phyloP scores from a whole-genome alignment of 2,113 vertebrate species.

The Albula goreensis region DNA sequence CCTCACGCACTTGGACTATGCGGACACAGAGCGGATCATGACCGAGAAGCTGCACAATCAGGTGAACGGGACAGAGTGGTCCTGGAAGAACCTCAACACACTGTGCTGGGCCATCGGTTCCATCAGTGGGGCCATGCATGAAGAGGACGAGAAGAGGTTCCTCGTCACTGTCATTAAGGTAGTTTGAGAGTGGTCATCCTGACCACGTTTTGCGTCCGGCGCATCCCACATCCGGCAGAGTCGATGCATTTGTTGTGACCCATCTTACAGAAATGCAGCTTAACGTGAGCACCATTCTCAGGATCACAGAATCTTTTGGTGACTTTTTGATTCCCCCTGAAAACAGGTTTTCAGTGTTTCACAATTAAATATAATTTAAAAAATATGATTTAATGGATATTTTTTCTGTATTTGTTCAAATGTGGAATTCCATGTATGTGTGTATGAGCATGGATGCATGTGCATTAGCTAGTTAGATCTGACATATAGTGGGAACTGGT shows the following conservation, averaged over 20 bases:
- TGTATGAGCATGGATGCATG: too few relatives aligned
- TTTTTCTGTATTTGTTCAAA: too few relatives aligned
- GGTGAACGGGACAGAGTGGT: slow-evolving; percentile 95
- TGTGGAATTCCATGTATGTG: too few relatives aligned
- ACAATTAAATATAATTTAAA: too few relatives aligned
- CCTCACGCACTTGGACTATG: slow-evolving; percentile 93
- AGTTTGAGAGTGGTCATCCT: neutral
- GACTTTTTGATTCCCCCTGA: too few relatives aligned
- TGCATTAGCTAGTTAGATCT: too few relatives aligned
- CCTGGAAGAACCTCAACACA: slow-evolving; percentile 96
- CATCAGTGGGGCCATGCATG: slow-evolving; percentile 95
- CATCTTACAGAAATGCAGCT: too few relatives aligned
- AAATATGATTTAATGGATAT: too few relatives aligned
- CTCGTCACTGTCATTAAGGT: slow-evolving; percentile 97
- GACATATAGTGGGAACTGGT: too few relatives aligned
- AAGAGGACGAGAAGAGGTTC: slow-evolving; percentile 94
- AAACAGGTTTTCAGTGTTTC: too few relatives aligned
- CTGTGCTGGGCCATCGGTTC: slow-evolving; percentile 96
- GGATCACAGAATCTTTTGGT: too few relatives aligned
- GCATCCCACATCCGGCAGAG: neutral
- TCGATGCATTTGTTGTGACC: neutral
- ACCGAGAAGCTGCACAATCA: slow-evolving; percentile 97
- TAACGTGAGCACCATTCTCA: too few relatives aligned
- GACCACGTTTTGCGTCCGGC: neutral
- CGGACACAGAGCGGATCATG: slow-evolving; percentile 95